Conservation (phyloP, 2,797 vertebrate species). For the Psittacula derbiana region DNA sequence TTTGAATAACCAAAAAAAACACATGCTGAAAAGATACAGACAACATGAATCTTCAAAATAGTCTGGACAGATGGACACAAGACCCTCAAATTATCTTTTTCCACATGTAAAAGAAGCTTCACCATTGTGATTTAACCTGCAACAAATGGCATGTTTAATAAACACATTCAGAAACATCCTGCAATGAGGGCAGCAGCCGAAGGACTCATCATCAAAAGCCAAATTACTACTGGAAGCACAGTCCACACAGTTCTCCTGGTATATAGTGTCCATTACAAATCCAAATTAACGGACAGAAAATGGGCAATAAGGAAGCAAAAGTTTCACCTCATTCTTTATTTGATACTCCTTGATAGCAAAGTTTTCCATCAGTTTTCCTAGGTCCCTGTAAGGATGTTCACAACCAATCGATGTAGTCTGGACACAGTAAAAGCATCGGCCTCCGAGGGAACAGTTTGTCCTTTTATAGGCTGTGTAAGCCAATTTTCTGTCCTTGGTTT, state of each 20-base stretch:
- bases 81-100: background rate
- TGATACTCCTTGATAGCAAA: background rate
- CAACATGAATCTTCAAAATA: background rate
- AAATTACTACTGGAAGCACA: background rate
- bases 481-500: constrained; percentile 28
- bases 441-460: constrained; percentile 18
- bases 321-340: background rate
- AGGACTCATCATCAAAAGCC: background rate
- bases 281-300: background rate
- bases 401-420: background rate
- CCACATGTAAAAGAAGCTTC: background rate
- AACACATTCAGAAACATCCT: background rate
- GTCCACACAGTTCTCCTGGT: background rate
- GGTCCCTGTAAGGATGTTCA: background rate
- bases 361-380: background rate
- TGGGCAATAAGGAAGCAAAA: background rate
- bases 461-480: background rate
- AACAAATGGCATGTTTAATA: background rate
- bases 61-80: background rate
- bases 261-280: background rate
- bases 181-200: background rate
- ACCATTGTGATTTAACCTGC: rapidly evolving
- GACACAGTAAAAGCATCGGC: background rate
- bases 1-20: background rate
- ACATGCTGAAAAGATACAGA: background rate